Conservation (phyloP, 1,140 invertebrate species). For the Drosophila lacteicornis region DNA sequence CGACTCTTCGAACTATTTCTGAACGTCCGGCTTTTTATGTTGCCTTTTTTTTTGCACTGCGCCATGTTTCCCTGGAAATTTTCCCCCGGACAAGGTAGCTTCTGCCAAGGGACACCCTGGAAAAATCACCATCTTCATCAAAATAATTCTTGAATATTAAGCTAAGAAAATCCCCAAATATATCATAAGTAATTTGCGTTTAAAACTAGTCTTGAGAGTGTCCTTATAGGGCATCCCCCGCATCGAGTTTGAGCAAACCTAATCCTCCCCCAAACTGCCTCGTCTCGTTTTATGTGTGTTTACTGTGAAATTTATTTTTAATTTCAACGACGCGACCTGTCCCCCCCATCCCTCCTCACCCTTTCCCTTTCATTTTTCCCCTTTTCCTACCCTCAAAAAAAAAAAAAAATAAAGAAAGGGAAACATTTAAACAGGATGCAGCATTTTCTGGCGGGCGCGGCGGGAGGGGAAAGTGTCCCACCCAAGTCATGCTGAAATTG, state of each 20-base stretch:
- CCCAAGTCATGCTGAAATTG: slow-evolving; percentile 78
- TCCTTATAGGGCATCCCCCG: not conserved
- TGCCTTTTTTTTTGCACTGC: slow-evolving; percentile 29
- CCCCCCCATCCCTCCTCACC: slow-evolving; percentile 1
- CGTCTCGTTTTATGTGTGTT: slow-evolving; percentile 79
- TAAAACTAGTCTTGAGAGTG: not conserved
- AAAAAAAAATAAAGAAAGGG: slow-evolving; percentile 36
- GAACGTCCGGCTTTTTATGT: slow-evolving; percentile 43
- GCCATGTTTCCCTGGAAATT: slow-evolving; percentile 27
- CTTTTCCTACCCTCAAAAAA: not conserved
- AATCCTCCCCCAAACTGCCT: not conserved
- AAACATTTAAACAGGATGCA: slow-evolving; percentile 81
- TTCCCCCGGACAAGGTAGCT: not conserved
- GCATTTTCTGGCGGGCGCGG: slow-evolving; percentile 27
- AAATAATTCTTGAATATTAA: too few relatives aligned
- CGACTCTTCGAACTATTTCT: slow-evolving; percentile 52
- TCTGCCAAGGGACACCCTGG: not conserved
- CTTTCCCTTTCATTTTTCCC: slow-evolving; percentile 2
- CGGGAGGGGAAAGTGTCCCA: slow-evolving; percentile 25
- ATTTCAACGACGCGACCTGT: slow-evolving; percentile 69
- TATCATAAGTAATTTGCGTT: too few relatives aligned
- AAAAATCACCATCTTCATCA: too few relatives aligned
- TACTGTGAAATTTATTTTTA: slow-evolving; percentile 83
- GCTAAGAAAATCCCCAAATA: too few relatives aligned
- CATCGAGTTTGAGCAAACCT: not conserved